Percentiles rank a stretch among this genome's conserved stretches.
These are phyloP conservation scores for Tiphia femorata DNA, from an alignment of 2,888 invertebrate genomes.

Conservation along the genomic window DNA sequence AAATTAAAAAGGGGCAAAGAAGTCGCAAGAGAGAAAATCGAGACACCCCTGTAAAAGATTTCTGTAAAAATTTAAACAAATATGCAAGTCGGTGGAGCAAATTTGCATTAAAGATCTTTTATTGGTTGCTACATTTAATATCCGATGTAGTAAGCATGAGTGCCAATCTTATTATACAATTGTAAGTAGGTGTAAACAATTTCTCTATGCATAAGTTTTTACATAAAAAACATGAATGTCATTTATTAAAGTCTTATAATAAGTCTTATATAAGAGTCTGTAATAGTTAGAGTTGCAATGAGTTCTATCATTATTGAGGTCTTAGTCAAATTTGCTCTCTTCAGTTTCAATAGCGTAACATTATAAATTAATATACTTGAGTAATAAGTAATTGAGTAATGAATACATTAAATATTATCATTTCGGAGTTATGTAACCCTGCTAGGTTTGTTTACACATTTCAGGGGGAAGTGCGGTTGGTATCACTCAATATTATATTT, in stretches of 20 bases:
- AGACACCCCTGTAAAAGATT: constrained; percentile 60
- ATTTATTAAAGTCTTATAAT: constrained; percentile 1
- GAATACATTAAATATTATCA: not conserved
- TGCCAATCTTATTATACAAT: constrained; percentile 77
- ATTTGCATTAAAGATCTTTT: constrained; percentile 73
- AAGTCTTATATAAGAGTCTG: no score
- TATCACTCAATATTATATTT: constrained; percentile 61
- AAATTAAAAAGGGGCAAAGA: constrained; percentile 72
- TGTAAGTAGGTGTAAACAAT: constrained; percentile 72
- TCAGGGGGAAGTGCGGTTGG: constrained; percentile 64
- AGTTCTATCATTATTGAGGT: no score
- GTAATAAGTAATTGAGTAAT: not conserved
- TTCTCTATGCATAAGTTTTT: constrained; percentile 4
- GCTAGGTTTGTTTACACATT: constrained; percentile 13
- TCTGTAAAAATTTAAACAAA: constrained; percentile 67
- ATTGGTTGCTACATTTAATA: constrained; percentile 84
- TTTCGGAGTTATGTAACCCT: constrained; percentile 10
- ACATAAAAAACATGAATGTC: constrained; percentile 16
- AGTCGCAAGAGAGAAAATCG: constrained; percentile 70
- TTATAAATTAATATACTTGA: not conserved
- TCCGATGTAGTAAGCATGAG: constrained; percentile 87
- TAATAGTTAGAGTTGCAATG: no score
- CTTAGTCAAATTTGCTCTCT: no score
- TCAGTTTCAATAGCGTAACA: not conserved
- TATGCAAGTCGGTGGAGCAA: constrained; percentile 73